Percentiles rank a stretch among this genome's conserved stretches.
Conservation (phyloP, 1,140 invertebrate species). For the Pararge aegeria region DNA sequence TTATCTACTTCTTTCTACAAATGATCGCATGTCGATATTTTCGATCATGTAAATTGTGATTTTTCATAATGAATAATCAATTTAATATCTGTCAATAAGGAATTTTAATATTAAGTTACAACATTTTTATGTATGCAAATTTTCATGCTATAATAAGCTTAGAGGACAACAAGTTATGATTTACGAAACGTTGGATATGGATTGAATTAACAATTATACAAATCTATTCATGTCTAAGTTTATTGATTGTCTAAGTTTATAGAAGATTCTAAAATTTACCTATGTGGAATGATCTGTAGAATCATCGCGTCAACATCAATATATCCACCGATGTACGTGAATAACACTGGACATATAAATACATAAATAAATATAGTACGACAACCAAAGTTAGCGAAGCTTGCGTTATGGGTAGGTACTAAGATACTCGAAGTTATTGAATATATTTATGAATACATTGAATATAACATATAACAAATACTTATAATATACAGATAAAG, state of each 20-base stretch:
- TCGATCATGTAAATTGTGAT: background rate
- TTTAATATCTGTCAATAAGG: background rate
- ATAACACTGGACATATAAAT: no score
- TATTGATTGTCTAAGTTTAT: slow-evolving; percentile 35
- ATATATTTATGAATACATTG: no score
- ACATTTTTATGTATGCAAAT: slow-evolving; percentile 7
- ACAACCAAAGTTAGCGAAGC: no score
- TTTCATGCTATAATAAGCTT: slow-evolving; percentile 15
- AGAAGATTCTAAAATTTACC: background rate
- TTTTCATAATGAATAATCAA: slow-evolving; percentile 4
- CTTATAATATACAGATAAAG: no score
- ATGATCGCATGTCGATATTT: background rate
- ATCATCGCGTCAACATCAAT: no score
- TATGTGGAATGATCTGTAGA: no score
- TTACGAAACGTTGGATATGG: slow-evolving; percentile 30
- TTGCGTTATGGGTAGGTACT: no score
- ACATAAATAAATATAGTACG: no score
- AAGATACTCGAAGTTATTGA: no score
- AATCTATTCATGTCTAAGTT: slow-evolving; percentile 41
- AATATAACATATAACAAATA: no score
- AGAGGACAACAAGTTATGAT: slow-evolving; percentile 30
- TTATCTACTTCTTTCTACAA: no score
- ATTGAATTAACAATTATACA: slow-evolving; percentile 52
- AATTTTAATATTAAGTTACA: slow-evolving; percentile 6
- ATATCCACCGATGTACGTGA: no score